Evolutionary conservation across 2,888 invertebrate genomes (phyloP), one percentile per base, ranked within the genome.

Genomic region (Eristalis pertinax): DNA sequence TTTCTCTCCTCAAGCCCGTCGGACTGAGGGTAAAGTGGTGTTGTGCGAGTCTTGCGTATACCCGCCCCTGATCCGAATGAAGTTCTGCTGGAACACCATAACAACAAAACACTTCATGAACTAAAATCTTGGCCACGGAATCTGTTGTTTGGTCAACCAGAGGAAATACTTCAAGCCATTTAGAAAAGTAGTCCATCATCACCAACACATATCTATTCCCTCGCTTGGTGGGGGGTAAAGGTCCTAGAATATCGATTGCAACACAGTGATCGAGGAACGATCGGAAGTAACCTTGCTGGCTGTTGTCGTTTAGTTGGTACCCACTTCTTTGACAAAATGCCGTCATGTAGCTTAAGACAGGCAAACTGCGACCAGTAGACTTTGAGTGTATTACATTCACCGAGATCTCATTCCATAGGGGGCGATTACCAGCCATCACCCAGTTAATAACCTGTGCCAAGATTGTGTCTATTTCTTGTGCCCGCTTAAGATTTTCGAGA

Each of bases 1-100:
- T 90, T 89, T 56, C 89, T 74, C 32, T 90, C 90, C 5, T 90
- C 89, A 89, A 90, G 90, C 41, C 90, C 90, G 68, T 91, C 90
- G 4, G 90, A 90, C 29, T 90, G 90, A 3, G 90, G 90, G 72
- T 89, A 89, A 15, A 90, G 67, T 7, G 90, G 80, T 1, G 91
- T 91, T n/a, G 90, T 90, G 4, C 89, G 56, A 1, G 88, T 89
- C 2, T 63, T 35, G 32, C 50, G 50, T 19, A 50, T 73, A 5
- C 86, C 85, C 41, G 29, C 8, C 84, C 73, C 19, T 88, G 84
- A 41, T 89, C 88, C 15, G 86, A 88, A 64, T 88, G 77, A 22
- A 88, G 67, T 69, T 87, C 74, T 15, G 11, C 10, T 10, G 78
- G 82, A 0, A 86, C 84, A 2, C 87, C 82, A 58, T 64, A 88